phyloP scores from a whole-genome alignment of 2,888 invertebrate species.

The Xestoiulus laeticollis region DNA sequence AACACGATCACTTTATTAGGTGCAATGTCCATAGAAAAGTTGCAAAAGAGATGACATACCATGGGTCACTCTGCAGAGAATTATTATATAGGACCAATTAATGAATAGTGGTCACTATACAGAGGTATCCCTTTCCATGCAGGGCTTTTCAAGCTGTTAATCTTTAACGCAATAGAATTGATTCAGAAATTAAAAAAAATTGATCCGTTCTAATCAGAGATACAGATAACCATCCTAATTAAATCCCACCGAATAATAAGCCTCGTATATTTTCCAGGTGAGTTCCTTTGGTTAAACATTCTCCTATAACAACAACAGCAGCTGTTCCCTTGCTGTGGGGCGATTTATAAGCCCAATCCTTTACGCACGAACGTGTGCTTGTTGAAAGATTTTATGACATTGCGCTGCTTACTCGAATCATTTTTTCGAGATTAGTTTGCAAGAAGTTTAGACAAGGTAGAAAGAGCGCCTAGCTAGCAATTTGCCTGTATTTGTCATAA shows the following conservation, averaged over 20 bases:
- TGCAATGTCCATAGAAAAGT: no score
- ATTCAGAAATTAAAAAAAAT: no score
- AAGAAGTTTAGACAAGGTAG: background rate
- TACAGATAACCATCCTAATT: background rate
- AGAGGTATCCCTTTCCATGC: no score
- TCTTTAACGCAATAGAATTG: background rate
- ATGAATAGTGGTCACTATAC: no score
- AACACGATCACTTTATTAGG: no score
- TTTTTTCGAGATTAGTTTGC: background rate
- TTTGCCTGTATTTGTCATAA: constrained; percentile 7
- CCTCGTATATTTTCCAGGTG: background rate
- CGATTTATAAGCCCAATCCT: background rate
- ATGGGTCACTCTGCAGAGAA: no score
- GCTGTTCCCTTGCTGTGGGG: background rate
- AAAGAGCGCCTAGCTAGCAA: background rate
- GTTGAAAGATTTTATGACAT: background rate
- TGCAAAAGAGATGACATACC: no score
- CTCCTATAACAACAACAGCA: background rate
- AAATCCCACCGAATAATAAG: background rate
- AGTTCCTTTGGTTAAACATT: background rate
- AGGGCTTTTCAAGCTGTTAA: background rate
- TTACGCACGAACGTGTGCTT: background rate
- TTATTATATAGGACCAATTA: no score
- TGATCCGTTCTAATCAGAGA: background rate
- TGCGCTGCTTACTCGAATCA: background rate